Conservation (phyloP, 92 coral and sea anemone genomes). For the Phenganax stokvisi region DNA sequence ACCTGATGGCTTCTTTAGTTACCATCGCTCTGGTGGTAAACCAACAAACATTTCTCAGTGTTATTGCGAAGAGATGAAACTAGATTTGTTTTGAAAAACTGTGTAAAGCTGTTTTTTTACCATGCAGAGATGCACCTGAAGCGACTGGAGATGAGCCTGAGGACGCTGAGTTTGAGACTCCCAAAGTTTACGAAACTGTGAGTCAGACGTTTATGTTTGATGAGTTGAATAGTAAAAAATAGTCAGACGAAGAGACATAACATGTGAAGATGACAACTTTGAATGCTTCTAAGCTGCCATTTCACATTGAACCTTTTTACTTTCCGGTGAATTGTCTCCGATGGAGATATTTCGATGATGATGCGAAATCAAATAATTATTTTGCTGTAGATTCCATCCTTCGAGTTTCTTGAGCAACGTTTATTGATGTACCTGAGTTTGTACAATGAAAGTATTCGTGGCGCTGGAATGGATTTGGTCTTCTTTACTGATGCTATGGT, state of each 20-base stretch:
- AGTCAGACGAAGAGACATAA: too few relatives aligned
- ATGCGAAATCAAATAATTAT: too few relatives aligned
- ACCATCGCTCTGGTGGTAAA: too few relatives aligned
- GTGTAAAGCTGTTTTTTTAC: not conserved
- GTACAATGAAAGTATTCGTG: slow-evolving; percentile 86
- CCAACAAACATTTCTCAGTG: not conserved
- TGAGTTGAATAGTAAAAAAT: not conserved
- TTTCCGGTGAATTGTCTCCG: too few relatives aligned
- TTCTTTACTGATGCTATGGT: slow-evolving; percentile 97
- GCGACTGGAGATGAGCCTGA: slow-evolving; percentile 99
- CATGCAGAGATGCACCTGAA: slow-evolving; percentile 85
- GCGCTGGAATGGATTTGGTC: slow-evolving; percentile 97
- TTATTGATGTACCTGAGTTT: slow-evolving; percentile 75
- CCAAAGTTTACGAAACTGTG: slow-evolving; percentile 94
- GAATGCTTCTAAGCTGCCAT: too few relatives aligned
- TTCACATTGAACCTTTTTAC: too few relatives aligned
- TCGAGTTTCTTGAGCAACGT: slow-evolving; percentile 65
- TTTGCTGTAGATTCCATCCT: slow-evolving; percentile 67
- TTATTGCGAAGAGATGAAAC: not conserved
- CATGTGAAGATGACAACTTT: too few relatives aligned
- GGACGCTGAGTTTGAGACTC: slow-evolving; percentile 94
- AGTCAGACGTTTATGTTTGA: not conserved
- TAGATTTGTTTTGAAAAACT: not conserved
- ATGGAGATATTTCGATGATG: too few relatives aligned
- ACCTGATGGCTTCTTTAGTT: too few relatives aligned